Base-by-base conservation (phyloP, 2,888 invertebrate genomes). In the Caenorhabditis sp. region DNA sequence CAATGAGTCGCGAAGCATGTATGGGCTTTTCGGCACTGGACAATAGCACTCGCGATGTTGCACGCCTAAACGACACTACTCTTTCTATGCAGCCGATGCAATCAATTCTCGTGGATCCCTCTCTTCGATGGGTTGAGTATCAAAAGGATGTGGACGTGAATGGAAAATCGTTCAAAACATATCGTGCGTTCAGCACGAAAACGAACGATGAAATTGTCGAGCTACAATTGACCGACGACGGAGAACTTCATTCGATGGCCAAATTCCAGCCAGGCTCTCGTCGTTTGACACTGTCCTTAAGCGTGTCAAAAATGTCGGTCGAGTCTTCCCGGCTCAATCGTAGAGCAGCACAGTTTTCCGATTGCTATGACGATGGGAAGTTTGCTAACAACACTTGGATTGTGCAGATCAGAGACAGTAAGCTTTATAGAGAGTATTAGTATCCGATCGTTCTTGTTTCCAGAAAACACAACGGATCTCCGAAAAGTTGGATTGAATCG, bases 341-440 rank as follows among this genome's bases (percentile, higher is more conserved):
- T n/a, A 30, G 43, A 26, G 15, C 24, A 9, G 48, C 50, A 7
- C 70, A 70, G 53, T 27, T 76, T 1, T 56, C 76, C n/a, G 24
- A 63, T 20, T 72, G 77, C 15, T 77, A 71, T 41, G 65, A 77
- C n/a, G 17, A 22, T 35, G 71, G 55, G 20, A 24, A 30, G 9
- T 72, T 43, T 27, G n/a, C 65, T 2, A 77, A 77, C 17, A 72
- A 72, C 27, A 77, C 77, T 15, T 66, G 59, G 66, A 48, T 72
- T 15, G 24, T 77, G n/a, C 27, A 56, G 11, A 50, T 77, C 8
- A 71, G 65, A 61, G 71, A 77, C 27, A 77, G 71, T 66, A 15
- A 56, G 70, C 30, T 30, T 35, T n/a, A n/a, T n/a, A n/a, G n/a
- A n/a, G n/a, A n/a, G n/a, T n/a, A n/a, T n/a, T n/a, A n/a, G n/a